Evolutionary conservation across 1,140 invertebrate genomes (phyloP), one percentile per base, ranked within the genome.

Genomic region (Drosophila auraria): DNA sequence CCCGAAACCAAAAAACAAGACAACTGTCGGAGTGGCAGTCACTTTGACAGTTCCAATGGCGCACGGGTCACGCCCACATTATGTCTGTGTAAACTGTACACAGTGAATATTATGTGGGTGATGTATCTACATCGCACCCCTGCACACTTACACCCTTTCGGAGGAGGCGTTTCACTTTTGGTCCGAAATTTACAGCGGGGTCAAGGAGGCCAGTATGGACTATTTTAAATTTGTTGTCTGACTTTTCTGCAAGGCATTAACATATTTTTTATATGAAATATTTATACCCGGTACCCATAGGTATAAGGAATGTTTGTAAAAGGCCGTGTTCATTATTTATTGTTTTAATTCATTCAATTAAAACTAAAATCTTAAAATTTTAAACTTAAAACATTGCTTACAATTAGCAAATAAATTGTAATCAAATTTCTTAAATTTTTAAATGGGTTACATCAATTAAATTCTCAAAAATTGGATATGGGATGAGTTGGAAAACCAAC

Each of bases 1-100:
- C 40, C 60, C 33, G n/a, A 54, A 63, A 38, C 49, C 33, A 23
- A 45, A 56, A 47, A 56, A 71, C 68, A 68, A 51, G 68, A 44
- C 38, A 54, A 60, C 68, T 42, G 45, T 38, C 30, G 70, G 65
- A 56, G 36, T 23, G 53, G 33, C 33, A 36, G 70, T 62, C 70
- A 72, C 69, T 75, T 38, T 74, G 70, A 61, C 70, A 73, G 68
- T 51, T 51, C 14, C 65, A 66, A 66, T 54, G 59, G 38, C 77
- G 62, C 70, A 60, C 62, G 66, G 76, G 63, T 87, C 77, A 83
- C 77, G 77, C 81, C 81, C 76, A 83, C 57, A 53, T 73, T 36
- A 51, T 61, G 68, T 73, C 68, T 72, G 70, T 59, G 54, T 51
- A 47, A 47, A 40, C 66, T 38, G 23, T 53, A 71, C 63, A 69